Base-by-base conservation (phyloP, 1,140 invertebrate genomes). In the Diploscapter pachys region DNA sequence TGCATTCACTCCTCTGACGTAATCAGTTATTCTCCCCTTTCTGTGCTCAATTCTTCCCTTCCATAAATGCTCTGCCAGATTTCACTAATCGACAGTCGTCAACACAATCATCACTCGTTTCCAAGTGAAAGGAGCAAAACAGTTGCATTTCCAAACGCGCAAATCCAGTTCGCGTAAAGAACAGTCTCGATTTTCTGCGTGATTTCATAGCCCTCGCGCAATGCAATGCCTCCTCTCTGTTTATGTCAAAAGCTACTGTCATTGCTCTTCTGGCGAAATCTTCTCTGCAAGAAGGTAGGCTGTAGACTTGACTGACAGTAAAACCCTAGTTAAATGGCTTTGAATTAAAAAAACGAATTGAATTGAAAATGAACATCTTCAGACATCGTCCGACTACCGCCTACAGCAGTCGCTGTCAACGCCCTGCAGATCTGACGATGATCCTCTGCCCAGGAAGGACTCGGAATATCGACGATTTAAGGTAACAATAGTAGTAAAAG, bases 401-500 rank as follows among this genome's bases (percentile, higher is more conserved):
- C 61, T 77, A n/a, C 77, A 80, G 54, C 76, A 82, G 61, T 85
- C 83, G 6, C 75, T 84, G 8, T 84, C 82, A 8, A 84, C 82
- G 3, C 82, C 82, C 52, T 75, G 76, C 57, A 77, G 81, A 3
- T 70, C 77, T 51, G 80, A 80, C 9, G 76, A 77, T 57, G 48
- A 53, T 66, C 52, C 31, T 51, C 52, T 31, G 52, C 62, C 5
- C 64, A 64, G 61, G 57, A 84, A 86, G 61, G 84, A 84, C n/a
- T 78, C 79, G n/a, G 82, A 84, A 72, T 84, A 84, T 70, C 70
- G 82, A 8, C 73, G 82, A 49, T 84, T 85, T 68, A 81, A 83
- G 70, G 85, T 50, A 51, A 5, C 3, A 13, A 13, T 6, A 13
- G 69, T 11, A 2, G n/a, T 53, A 13, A 55, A 49, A 11, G 50